A percentile compares a stretch with the other conserved stretches of the same genome.
Evolutionary conservation across 1,140 invertebrate species (phyloP).

Genomic region (Papilio aristodemus): DNA sequence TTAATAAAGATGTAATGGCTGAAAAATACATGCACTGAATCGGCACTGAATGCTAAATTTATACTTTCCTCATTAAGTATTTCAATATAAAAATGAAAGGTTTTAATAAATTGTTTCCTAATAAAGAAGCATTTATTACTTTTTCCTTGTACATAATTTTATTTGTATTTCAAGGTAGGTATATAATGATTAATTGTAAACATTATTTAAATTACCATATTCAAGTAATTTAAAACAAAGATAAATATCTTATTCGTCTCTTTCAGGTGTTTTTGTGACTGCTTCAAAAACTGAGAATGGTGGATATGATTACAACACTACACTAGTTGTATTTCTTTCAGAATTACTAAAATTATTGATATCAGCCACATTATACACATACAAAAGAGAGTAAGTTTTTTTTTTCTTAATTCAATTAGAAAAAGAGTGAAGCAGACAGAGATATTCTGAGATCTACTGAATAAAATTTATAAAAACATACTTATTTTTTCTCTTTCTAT

Average conservation of each 20-base stretch:
- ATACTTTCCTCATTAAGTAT: not conserved
- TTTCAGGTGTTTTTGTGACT: conserved; percentile 93
- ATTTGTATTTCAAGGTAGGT: conserved; percentile 74
- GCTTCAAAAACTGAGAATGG: conserved; percentile 91
- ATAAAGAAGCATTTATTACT: conserved; percentile 87
- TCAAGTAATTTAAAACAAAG: conserved; percentile 3
- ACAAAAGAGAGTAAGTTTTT: conserved; percentile 82
- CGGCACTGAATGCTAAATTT: not conserved
- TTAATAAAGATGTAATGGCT: not conserved
- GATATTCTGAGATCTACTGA: too few relatives aligned
- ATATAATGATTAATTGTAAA: conserved; percentile 24
- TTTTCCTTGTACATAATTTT: conserved; percentile 89
- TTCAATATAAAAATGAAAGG: conserved; percentile 39
- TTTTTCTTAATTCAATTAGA: conserved; percentile 32
- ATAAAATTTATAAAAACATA: too few relatives aligned
- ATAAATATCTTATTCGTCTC: conserved; percentile 14
- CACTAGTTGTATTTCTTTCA: conserved; percentile 92
- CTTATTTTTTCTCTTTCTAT: too few relatives aligned
- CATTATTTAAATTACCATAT: conserved; percentile 2
- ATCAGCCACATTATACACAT: conserved; percentile 86
- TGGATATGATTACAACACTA: conserved; percentile 92
- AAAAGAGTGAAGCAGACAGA: too few relatives aligned
- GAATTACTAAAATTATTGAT: conserved; percentile 92
- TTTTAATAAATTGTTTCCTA: conserved; percentile 88
- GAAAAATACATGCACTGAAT: not conserved